Percentiles rank a stretch among this genome's conserved stretches.
phyloP scores from a whole-genome alignment of 2,113 vertebrate species.

The Macquaria australasica region DNA sequence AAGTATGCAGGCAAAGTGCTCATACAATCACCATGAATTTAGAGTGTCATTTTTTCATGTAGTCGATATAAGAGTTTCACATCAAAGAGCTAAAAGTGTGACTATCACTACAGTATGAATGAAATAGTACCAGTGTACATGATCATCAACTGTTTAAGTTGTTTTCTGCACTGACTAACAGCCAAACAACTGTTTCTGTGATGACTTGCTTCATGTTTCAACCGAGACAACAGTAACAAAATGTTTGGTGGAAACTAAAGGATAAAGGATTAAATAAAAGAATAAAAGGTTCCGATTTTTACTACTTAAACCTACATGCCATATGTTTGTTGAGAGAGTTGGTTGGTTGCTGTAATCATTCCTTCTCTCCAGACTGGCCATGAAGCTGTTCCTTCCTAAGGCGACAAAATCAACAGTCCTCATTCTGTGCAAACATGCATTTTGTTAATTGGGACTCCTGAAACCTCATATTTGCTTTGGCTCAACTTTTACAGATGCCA shows the following conservation, averaged over 20 bases:
- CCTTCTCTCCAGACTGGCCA: not conserved
- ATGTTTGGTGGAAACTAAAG: no score
- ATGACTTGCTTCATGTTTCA: not conserved
- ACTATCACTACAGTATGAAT: not conserved
- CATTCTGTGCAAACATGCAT: not conserved
- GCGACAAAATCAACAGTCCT: not conserved
- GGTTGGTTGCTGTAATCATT: not conserved
- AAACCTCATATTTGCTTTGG: not conserved
- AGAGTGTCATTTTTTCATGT: no score
- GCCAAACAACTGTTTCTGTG: not conserved
- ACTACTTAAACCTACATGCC: not conserved
- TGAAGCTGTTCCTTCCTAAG: not conserved
- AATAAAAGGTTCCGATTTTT: not conserved
- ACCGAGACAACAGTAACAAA: not conserved
- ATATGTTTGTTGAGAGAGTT: not conserved
- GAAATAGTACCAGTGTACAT: not conserved
- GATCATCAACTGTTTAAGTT: not conserved
- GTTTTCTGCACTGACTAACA: not conserved
- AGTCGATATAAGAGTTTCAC: not conserved
- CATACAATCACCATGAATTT: not conserved
- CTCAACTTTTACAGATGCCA: not conserved
- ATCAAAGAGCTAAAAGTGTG: not conserved
- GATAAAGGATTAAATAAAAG: no score
- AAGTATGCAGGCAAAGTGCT: not conserved
- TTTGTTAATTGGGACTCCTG: not conserved